Evolutionary conservation across 2,888 invertebrate genomes (phyloP).

Genomic region (Alsophila aescularia): DNA sequence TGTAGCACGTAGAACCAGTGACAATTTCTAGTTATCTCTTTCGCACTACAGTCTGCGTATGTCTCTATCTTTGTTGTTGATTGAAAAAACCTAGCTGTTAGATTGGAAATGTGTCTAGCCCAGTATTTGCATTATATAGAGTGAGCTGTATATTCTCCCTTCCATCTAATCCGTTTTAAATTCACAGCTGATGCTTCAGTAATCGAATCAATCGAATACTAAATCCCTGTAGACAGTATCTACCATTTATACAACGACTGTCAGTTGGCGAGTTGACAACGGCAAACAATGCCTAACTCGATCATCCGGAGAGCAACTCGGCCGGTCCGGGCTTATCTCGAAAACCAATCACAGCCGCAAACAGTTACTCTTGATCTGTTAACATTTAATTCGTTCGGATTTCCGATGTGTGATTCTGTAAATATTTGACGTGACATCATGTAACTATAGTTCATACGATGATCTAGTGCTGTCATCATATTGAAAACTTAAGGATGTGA

Average conservation of each 20-base stretch:
- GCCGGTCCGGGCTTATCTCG: conserved; percentile 38
- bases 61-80: too few species aligned
- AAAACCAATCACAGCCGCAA: conserved; percentile 55
- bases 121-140: not conserved
- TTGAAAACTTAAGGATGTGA: too few species aligned
- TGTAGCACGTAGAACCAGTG: too few species aligned
- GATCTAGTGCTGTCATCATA: too few species aligned
- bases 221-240: not conserved
- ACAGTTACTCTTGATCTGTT: conserved; percentile 46
- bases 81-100: too few species aligned
- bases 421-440: conserved; percentile 1
- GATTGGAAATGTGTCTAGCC: too few species aligned
- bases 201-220: conserved; percentile 3
- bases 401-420: conserved; percentile 17
- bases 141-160: too few species aligned
- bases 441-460: too few species aligned
- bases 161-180: too few species aligned
- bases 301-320: conserved; percentile 44
- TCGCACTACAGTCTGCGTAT: too few species aligned
- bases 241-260: conserved; percentile 13
- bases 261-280: conserved; percentile 20
- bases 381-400: conserved; percentile 39
- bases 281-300: conserved; percentile 49
- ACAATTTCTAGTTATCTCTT: too few species aligned
- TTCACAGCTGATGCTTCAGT: not conserved